phyloP scores from a whole-genome alignment of 2,888 invertebrate genomes.

The Taenaris catops region DNA sequence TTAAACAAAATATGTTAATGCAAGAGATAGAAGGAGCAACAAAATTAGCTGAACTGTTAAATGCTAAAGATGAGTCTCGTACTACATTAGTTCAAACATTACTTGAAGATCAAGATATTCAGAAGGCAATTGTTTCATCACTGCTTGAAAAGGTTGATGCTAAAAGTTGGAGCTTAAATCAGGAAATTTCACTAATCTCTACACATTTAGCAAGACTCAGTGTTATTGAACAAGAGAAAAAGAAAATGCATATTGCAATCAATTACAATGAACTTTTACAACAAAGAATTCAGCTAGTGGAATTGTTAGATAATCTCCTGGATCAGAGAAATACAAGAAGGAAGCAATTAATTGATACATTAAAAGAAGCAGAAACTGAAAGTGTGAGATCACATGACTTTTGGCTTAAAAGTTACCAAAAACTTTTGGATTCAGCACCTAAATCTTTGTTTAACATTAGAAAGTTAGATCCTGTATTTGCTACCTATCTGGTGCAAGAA shows the following conservation, averaged over 20 bases:
- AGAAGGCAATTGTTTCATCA: slow-evolving; percentile 85
- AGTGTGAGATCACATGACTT: slow-evolving; percentile 78
- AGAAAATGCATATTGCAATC: slow-evolving; percentile 82
- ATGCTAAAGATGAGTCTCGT: slow-evolving; percentile 81
- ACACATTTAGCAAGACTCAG: slow-evolving; percentile 85
- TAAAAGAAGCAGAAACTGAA: slow-evolving; percentile 85
- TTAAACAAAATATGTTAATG: slow-evolving; percentile 80
- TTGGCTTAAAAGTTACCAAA: slow-evolving; percentile 91
- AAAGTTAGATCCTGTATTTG: slow-evolving; percentile 83
- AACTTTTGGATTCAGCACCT: slow-evolving; percentile 87
- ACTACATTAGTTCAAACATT: slow-evolving; percentile 80
- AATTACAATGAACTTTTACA: slow-evolving; percentile 86
- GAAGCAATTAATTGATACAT: slow-evolving; percentile 82
- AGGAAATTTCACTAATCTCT: slow-evolving; percentile 87
- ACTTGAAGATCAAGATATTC: slow-evolving; percentile 84
- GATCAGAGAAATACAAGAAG: slow-evolving; percentile 84
- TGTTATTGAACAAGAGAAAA: slow-evolving; percentile 85
- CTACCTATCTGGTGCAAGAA: slow-evolving; percentile 84
- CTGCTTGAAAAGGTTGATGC: slow-evolving; percentile 86
- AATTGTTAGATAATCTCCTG: slow-evolving; percentile 83
- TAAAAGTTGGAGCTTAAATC: slow-evolving; percentile 86
- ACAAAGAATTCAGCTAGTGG: slow-evolving; percentile 83
- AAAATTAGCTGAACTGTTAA: slow-evolving; percentile 80
- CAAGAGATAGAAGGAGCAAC: slow-evolving; percentile 81
- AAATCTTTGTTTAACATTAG: slow-evolving; percentile 81